Base-by-base conservation (phyloP, 2,888 invertebrate genomes). In the Apocheima hispidaria region DNA sequence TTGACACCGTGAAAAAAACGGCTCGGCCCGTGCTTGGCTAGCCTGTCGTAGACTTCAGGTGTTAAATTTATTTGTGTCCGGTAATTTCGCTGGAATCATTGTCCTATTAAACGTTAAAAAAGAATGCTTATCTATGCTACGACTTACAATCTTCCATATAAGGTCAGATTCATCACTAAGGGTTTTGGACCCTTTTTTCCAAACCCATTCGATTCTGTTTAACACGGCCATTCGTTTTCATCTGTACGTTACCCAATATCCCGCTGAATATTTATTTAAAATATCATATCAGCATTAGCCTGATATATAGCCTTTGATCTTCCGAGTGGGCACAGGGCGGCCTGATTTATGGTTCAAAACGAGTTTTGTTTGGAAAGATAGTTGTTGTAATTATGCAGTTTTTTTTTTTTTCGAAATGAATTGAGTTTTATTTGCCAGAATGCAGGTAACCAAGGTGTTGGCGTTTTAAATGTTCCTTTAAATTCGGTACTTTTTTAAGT, bases 251-350 rank as follows among this genome's bases (percentile, higher is more conserved):
- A 86, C 83, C 86, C 88, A 88, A 90, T 90, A 88, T 89, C 90
- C 87, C 87, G 81, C 56, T 83, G 84, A 83, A 90, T 93, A 91
- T 93, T 93, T 93, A 92, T 93, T 92, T 89, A 92, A 90, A 90
- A 90, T 90, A 90, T 91, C 91, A 90, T 87, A 92, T 90, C 89
- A 85, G 85, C 84, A 88, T 92, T 91, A 91, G 90, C 83, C 77
- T 92, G 92, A 92, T 91, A 90, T 92, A 92, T 90, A 87, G 87
- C 87, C 83, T 81, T 81, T 86, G 89, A 89, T 88, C 87, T 87
- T 84, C 79, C 79, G 82, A 69, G 75, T 79, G 79, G 81, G 77
- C 81, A 81, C 75, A 73, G 78, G 73, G 66, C 63, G 71, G 69
- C 73, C 65, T 88, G 91, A 90, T 91, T 90, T 90, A 91, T 90